Evolutionary conservation across 2,113 vertebrate species (phyloP).

Genomic region (Actenoides hombroni): DNA sequence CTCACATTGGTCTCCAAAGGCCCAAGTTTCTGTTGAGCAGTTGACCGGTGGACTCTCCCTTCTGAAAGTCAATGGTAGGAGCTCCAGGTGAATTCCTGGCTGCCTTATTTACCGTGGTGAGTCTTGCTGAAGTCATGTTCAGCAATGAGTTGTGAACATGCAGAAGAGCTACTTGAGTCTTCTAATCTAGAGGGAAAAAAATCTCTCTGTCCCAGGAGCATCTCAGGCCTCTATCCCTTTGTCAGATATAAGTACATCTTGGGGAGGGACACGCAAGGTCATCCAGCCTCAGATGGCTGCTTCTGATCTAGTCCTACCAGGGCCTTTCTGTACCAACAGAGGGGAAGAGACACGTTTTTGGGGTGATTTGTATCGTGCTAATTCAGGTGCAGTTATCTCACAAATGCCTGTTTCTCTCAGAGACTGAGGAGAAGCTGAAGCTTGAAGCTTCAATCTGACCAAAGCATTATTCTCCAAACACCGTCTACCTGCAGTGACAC

Average conservation of each 20-base stretch:
- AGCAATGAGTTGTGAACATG: background rate
- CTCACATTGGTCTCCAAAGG: background rate
- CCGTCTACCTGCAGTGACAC: background rate
- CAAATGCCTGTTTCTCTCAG: background rate
- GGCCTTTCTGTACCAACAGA: background rate
- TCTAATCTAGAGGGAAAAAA: background rate
- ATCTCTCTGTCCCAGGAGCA: background rate
- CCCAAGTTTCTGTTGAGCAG: background rate
- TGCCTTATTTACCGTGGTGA: background rate
- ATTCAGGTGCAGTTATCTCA: background rate
- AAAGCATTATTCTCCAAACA: background rate
- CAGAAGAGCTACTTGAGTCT: background rate
- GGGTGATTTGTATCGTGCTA: background rate
- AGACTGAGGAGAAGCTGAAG: background rate
- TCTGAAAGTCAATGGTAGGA: background rate
- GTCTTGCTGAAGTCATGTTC: background rate
- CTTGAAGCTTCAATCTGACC: background rate
- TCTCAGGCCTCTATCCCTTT: background rate
- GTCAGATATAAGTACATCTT: background rate
- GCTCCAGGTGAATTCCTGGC: background rate
- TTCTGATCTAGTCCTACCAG: background rate
- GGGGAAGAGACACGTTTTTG: background rate
- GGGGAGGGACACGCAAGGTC: background rate
- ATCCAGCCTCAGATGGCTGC: background rate
- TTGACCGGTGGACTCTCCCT: background rate